Percentiles rank a stretch among this genome's conserved stretches.
Evolutionary conservation across 2,113 vertebrate genomes (phyloP).

Genomic region (Carlito syrichta): DNA sequence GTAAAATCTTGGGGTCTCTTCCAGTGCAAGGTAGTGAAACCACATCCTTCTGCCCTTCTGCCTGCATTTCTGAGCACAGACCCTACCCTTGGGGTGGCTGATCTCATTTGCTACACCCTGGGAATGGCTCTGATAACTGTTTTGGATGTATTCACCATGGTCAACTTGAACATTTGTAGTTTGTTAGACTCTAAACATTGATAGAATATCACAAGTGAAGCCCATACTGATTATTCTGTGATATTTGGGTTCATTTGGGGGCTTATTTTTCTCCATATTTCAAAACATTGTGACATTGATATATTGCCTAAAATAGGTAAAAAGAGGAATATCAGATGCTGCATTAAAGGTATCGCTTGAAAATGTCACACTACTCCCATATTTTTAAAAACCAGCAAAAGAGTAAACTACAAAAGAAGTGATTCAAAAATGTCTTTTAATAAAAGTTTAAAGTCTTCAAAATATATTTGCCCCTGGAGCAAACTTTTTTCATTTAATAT

Average conservation of each 20-base stretch:
- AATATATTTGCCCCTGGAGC: slow-evolving; percentile 90
- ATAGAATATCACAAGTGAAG: slow-evolving; percentile 32
- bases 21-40: not conserved
- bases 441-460: slow-evolving; percentile 91
- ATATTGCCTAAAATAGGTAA: slow-evolving; percentile 71
- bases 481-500: slow-evolving; percentile 93
- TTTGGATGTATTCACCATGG: not conserved
- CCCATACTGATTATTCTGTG: slow-evolving; percentile 24
- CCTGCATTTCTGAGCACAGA: not conserved
- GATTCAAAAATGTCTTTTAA: slow-evolving; percentile 86
- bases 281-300: slow-evolving; percentile 64
- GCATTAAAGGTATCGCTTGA: slow-evolving; percentile 70
- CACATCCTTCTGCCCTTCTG: not conserved
- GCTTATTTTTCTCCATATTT: slow-evolving; percentile 63
- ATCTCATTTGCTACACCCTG: not conserved
- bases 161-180: not conserved
- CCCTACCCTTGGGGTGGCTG: not conserved
- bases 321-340: slow-evolving; percentile 61
- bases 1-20: not conserved
- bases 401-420: slow-evolving; percentile 79
- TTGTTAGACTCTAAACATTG: not conserved
- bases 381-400: slow-evolving; percentile 77
- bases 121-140: not conserved
- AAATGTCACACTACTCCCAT: slow-evolving; percentile 47
- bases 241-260: slow-evolving; percentile 39